Conservation (phyloP, 1,140 invertebrate genomes). For the Cotesia vestalis region DNA sequence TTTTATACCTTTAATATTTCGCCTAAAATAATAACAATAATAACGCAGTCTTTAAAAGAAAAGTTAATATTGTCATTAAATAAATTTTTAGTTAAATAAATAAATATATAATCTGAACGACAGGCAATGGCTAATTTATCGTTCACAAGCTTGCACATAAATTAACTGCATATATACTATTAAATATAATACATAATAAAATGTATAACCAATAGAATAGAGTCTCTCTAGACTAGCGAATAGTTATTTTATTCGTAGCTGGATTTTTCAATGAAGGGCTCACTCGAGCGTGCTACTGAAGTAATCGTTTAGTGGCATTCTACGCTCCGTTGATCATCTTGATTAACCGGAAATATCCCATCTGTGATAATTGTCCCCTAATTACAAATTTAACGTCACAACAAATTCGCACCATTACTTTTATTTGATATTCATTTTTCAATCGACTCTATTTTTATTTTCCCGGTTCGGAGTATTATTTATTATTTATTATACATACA, state of each 20-base stretch:
- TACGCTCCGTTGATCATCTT: slow-evolving; percentile 34
- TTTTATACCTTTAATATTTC: too few species aligned
- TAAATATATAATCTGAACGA: too few species aligned
- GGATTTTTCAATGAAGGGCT: slow-evolving; percentile 35
- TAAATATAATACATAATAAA: too few species aligned
- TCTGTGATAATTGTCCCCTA: slow-evolving; percentile 35
- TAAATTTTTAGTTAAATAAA: too few species aligned
- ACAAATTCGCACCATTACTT: slow-evolving; percentile 2
- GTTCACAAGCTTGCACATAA: slow-evolving; percentile 19
- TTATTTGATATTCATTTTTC: not conserved
- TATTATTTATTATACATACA: too few species aligned
- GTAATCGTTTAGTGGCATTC: slow-evolving; percentile 36
- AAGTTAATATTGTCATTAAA: too few species aligned
- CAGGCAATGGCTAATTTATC: too few species aligned
- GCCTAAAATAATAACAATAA: too few species aligned
- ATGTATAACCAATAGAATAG: too few species aligned
- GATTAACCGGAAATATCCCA: slow-evolving; percentile 36
- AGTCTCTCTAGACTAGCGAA: not conserved
- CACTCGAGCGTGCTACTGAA: slow-evolving; percentile 33
- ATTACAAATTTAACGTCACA: slow-evolving; percentile 22
- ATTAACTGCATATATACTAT: slow-evolving; percentile 35
- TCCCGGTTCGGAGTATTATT: too few species aligned
- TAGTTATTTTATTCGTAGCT: slow-evolving; percentile 10
- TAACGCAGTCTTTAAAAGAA: too few species aligned
- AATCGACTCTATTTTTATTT: too few species aligned